Base-by-base conservation (phyloP, 2,888 invertebrate species). In the Rhabditophanes sp. region DNA sequence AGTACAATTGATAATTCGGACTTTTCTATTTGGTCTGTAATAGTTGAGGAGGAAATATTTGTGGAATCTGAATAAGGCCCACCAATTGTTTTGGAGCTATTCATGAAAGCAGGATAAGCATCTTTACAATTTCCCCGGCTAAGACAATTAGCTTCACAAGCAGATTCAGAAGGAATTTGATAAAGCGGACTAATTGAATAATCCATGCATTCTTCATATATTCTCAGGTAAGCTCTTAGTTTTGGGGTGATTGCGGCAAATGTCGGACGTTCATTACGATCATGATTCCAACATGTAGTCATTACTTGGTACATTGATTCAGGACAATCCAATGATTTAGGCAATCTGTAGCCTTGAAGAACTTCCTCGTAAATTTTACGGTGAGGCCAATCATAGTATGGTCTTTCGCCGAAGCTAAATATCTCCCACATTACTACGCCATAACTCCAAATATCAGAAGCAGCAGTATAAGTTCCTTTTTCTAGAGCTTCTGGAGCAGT, bases 401-500 rank as follows among this genome's bases (percentile, higher is more conserved):
- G 41, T 24, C 41, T 3, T 67, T 96, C 93, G 3, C 96, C 96
- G 66, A 88, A 96, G 16, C 88, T 87, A 81, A 93, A 87, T 11
- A 96, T 87, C 67, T 96, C 96, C 96, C 96, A 96, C 69, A 87
- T 82, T 18, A 96, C 88, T 43, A 96, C 88, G 24, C 93, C 96
- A 75, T 88, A 88, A 32, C 87, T 87, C 96, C 96, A 99, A 2
- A 93, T 90, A 69, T 99, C 96, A 36, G 88, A 88, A 14, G 93
- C 85, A 21, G 88, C 85, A n/a, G 93, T 96, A 71, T 96, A 96
- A 11, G 7, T 7, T 18, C 9, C 9, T n/a, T 6, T 15, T 9
- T 22, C 27, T 17, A 17, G 14, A 2, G 56, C 56, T 33, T 60
- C 60, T 3, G 61, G 61, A 1, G 61, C 49, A 5, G 61, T 61